These are phyloP conservation scores for Synanceia verrucosa DNA, from an alignment of 2,797 vertebrate genomes.

Conservation along the genomic window DNA sequence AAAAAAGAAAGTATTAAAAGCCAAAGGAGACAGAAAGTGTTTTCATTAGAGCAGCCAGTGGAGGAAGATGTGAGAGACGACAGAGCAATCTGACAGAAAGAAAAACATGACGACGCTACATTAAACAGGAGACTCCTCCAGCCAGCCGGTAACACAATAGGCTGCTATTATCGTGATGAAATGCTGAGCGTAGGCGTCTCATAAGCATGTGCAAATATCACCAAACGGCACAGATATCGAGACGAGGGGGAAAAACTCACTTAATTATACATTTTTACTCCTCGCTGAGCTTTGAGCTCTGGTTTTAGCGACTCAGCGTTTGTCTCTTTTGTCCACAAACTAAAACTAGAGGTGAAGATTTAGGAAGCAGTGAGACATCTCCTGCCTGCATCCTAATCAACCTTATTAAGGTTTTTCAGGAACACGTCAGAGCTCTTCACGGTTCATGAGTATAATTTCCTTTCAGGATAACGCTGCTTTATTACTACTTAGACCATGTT, in stretches of 20 bases:
- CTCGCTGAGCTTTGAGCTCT: slow-evolving; percentile 4
- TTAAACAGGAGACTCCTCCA: slow-evolving; percentile 41
- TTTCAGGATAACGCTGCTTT: background rate
- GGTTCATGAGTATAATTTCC: background rate
- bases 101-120: slow-evolving; percentile 25
- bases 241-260: slow-evolving; percentile 24
- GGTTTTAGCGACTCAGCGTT: slow-evolving; percentile 9
- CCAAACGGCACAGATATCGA: slow-evolving; percentile 39
- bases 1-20: background rate
- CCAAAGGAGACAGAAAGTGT: background rate
- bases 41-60: background rate
- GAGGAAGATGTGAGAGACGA: slow-evolving; percentile 17
- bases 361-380: background rate
- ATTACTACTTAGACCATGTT: background rate
- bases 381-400: background rate
- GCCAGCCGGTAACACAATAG: slow-evolving; percentile 36
- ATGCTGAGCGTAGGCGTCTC: slow-evolving; percentile 52
- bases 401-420: background rate
- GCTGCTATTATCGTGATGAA: slow-evolving; percentile 51
- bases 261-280: slow-evolving; percentile 49
- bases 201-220: slow-evolving; percentile 46
- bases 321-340: background rate
- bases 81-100: slow-evolving; percentile 30
- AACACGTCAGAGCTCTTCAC: background rate
- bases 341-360: background rate